These are phyloP conservation scores for Euphonia xanthogaster DNA, from an alignment of 2,797 vertebrate species.

Conservation along the genomic window DNA sequence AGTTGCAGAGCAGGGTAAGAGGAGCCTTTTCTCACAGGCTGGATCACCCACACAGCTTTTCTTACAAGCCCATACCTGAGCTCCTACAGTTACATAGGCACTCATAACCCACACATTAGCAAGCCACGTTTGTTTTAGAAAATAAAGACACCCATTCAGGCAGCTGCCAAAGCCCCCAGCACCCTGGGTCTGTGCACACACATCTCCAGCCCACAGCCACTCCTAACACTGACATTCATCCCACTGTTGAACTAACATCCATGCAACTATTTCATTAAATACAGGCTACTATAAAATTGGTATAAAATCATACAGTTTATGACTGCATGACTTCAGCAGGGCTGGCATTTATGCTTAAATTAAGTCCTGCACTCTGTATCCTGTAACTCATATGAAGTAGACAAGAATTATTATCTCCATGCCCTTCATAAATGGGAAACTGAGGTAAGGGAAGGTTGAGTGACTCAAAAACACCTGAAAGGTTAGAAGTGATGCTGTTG, in stretches of 20 bases:
- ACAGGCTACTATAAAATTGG: not conserved
- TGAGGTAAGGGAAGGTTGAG: not conserved
- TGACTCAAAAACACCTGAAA: not conserved
- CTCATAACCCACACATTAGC: not conserved
- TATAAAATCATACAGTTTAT: not conserved
- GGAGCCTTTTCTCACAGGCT: not conserved
- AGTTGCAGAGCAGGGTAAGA: not conserved
- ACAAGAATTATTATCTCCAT: not conserved
- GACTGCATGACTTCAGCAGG: not conserved
- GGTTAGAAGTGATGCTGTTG: not conserved
- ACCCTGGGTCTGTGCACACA: accelerated
- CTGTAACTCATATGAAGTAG: not conserved
- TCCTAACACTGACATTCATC: not conserved
- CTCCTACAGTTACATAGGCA: not conserved
- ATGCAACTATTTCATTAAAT: not conserved
- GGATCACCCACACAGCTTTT: not conserved
- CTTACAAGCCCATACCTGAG: not conserved
- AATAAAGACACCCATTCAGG: not conserved
- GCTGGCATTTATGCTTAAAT: not conserved
- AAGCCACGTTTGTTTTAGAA: not conserved
- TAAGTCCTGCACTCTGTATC: not conserved
- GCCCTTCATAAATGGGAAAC: not conserved
- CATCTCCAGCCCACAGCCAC: not conserved
- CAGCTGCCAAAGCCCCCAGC: not conserved
- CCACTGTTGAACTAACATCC: not conserved